Base-by-base conservation (phyloP, 2,888 invertebrate species). In the Drosophila sordidapex region DNA sequence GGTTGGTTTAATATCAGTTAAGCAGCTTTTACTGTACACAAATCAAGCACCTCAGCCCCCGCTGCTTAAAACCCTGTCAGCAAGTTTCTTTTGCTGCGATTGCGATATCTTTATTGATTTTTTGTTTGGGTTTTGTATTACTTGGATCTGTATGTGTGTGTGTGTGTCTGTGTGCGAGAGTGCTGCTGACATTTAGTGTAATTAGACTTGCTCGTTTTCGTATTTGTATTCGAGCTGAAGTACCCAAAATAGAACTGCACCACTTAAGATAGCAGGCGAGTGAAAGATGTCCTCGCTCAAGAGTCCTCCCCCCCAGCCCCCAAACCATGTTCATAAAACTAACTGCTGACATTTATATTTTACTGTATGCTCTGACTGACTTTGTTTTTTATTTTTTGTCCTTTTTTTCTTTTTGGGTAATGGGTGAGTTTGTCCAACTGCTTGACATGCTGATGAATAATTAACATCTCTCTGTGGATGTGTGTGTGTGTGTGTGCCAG, bases 181-280 rank as follows among this genome's bases (percentile, higher is more conserved):
- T 63, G 76, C 64, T 59, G 62, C 69, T 79, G 81, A 74, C 79
- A 80, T 74, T 80, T 69, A 61, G 59, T 72, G 70, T 74, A 80
- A 85, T 85, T 83, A 83, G 82, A 87, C 81, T 74, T 71, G 73
- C 74, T 89, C 79, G 74, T 63, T 38, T 65, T 88, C 79, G 74
- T 69, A 63, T 63, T 83, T 81, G 70, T 72, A 63, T 35, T 76
- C 58, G 52, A 79, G 79, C 78, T 76, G 62, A 66, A 72, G 76
- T 38, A 63, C 68, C 68, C 53, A 38, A 87, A 87, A 85, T 82
- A 76, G 69, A 71, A 56, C 56, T 72, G 76, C 76, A 72, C n/a
- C 43, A 60, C 51, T 58, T 60, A 31, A 46, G 52, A 27, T 64
- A 65, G 36, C 43, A 11, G 40, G 31, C 40, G 43, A 43, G 21